Conservation (phyloP, 2,113 vertebrate species). For the Pyxicephalus adspersus region DNA sequence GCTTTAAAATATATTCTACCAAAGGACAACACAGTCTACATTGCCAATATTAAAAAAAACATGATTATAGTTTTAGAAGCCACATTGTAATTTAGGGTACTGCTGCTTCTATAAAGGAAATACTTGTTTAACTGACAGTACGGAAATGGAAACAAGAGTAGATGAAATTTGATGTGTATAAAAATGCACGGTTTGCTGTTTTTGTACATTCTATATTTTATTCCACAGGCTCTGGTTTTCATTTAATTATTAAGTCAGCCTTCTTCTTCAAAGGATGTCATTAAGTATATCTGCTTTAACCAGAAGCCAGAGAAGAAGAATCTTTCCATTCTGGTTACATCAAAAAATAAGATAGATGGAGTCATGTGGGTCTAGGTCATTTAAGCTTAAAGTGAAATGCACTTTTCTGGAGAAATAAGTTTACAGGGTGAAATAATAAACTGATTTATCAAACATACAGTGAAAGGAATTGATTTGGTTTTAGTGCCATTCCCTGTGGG, state of each 20-base stretch:
- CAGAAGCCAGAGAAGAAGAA: background rate
- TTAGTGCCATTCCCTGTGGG: too few relatives aligned
- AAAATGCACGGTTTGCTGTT: constrained; percentile 27
- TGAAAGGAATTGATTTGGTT: background rate
- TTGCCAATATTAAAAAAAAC: background rate
- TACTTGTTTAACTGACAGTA: background rate
- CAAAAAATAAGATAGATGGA: background rate
- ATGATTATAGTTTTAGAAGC: constrained; percentile 22
- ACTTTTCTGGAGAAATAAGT: background rate
- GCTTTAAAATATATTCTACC: background rate
- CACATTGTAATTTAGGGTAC: constrained; percentile 41
- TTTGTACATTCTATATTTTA: constrained; percentile 1
- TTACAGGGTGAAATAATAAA: background rate
- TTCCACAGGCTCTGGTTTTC: constrained; percentile 30
- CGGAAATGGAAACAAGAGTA: background rate
- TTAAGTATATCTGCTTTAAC: constrained; percentile 20
- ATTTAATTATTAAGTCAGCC: constrained; percentile 12
- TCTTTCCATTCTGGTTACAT: background rate
- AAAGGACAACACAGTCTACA: background rate
- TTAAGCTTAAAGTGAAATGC: background rate
- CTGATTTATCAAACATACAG: too few relatives aligned
- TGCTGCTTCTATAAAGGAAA: constrained; percentile 1
- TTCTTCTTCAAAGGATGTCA: constrained; percentile 23
- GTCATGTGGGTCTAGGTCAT: background rate
- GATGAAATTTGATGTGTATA: constrained; percentile 31